Evolutionary conservation across 1,140 invertebrate genomes (phyloP), one percentile per base, ranked within the genome.

Genomic region (Meloidogyne floridensis): DNA sequence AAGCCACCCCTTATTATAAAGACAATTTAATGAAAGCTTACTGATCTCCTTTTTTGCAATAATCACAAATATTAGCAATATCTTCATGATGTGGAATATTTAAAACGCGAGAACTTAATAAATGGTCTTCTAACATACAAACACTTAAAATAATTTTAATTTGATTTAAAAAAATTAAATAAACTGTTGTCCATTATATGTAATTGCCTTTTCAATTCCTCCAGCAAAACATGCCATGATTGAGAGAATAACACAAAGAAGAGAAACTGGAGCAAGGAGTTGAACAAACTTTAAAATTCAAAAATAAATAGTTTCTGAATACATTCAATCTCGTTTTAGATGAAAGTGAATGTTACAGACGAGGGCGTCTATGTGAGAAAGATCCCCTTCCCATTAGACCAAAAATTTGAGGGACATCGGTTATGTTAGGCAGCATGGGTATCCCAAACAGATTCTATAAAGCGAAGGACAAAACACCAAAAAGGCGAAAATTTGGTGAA

Each of bases 191-290:
- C 88, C 88, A 81, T 83, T 86, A n/a, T 76, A 32, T 10, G 81
- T 84, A 15, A 89, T 83, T 32, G 86, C 87, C 70, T 89, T 89
- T 71, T 90, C 88, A 77, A 90, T 82, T 75, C 88, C 89, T 9
- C 88, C 88, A 7, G 89, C 88, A 72, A 87, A 88, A 73, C 87
- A 89, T n/a, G 88, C 88, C 32, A 89, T 47, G 42, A 89, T 76
- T 32, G 88, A 90, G 43, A 87, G 51, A 59, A 89, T 89, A 6
- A 89, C 88, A 78, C 88, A 90, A 73, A 82, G 75, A n/a, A 89
- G 82, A 11, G 88, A 89, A 53, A 87, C 87, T 32, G 88, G 88
- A 10, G 88, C 88, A 69, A 89, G 69, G 8, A 90, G 80, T 80
- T 89, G 88, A 3, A 89, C 88, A 77, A 89, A 90, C 59, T 65